A percentile compares a stretch with the other conserved stretches of the same genome.
Conservation (phyloP, 2,797 vertebrate species). For the Prunella strophiata region DNA sequence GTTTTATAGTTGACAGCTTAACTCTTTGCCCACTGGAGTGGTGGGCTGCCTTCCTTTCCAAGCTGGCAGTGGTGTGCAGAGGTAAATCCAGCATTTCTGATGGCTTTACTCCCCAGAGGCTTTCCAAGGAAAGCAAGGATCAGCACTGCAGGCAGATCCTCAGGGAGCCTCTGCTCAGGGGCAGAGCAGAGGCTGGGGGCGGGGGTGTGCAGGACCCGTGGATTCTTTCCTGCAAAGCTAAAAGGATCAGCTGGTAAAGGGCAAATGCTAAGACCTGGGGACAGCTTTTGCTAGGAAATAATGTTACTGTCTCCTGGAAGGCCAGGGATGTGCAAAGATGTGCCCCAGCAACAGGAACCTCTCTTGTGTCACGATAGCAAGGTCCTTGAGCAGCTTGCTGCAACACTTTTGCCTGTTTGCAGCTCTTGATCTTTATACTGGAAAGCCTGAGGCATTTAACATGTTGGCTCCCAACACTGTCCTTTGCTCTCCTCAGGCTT, state of each 20-base stretch:
- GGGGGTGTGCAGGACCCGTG: neutral
- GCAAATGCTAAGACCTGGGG: neutral
- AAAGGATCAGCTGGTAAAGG: neutral
- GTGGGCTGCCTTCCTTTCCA: neutral
- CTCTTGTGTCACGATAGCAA: neutral
- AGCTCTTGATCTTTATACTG: neutral
- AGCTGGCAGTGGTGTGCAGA: neutral
- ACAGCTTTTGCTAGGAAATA: neutral
- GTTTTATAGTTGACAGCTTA: neutral
- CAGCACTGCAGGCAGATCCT: neutral
- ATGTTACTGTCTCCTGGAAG: neutral
- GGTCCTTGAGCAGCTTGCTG: neutral
- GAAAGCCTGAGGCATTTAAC: neutral
- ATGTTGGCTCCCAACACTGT: neutral
- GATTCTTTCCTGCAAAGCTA: neutral
- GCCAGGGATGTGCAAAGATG: accelerated
- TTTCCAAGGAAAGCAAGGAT: neutral
- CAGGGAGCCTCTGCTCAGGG: neutral
- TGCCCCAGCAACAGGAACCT: neutral
- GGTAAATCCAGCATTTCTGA: neutral
- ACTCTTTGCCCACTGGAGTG: neutral
- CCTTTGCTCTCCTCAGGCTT: neutral
- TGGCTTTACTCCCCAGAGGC: neutral
- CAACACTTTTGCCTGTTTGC: neutral
- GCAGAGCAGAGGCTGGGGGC: neutral